Evolutionary conservation across 2,888 invertebrate genomes (phyloP).

Genomic region (Hemithea aestivaria): DNA sequence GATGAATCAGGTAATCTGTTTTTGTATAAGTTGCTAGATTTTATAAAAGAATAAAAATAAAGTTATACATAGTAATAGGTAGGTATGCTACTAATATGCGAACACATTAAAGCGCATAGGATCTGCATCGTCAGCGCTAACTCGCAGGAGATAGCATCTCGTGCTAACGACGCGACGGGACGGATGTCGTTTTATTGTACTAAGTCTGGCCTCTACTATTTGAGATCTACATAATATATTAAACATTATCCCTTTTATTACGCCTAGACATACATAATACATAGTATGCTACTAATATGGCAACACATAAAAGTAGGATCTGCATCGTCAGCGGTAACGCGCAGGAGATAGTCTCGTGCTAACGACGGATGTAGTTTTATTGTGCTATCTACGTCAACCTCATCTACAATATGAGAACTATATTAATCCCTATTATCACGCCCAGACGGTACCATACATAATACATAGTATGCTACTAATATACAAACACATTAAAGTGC

Average conservation of each 20-base stretch:
- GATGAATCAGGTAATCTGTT: too few species aligned
- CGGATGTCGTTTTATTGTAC: conserved; percentile 41
- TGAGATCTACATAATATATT: too few species aligned
- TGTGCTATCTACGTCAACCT: conserved; percentile 22
- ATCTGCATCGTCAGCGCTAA: conserved; percentile 29
- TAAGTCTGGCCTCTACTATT: too few species aligned
- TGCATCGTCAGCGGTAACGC: conserved; percentile 30
- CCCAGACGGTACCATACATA: conserved; percentile 2
- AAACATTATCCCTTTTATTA: too few species aligned
- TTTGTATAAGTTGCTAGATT: too few species aligned
- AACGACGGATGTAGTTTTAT: conserved; percentile 44
- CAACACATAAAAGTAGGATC: conserved; percentile 23
- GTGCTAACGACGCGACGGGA: conserved; percentile 37
- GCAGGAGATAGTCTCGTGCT: conserved; percentile 39
- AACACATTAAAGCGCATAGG: conserved; percentile 23
- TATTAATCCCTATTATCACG: too few species aligned
- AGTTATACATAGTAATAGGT: not conserved
- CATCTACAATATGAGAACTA: too few species aligned
- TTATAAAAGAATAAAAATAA: too few species aligned
- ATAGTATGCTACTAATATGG: conserved; percentile 12
- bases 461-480: conserved; percentile 10
- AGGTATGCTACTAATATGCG: conserved; percentile 12
- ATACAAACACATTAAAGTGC: conserved; percentile 22
- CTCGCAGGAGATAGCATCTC: conserved; percentile 39
- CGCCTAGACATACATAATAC: too few species aligned